phyloP scores from a whole-genome alignment of 1,140 invertebrate genomes.

The Drosophila kanapiae region DNA sequence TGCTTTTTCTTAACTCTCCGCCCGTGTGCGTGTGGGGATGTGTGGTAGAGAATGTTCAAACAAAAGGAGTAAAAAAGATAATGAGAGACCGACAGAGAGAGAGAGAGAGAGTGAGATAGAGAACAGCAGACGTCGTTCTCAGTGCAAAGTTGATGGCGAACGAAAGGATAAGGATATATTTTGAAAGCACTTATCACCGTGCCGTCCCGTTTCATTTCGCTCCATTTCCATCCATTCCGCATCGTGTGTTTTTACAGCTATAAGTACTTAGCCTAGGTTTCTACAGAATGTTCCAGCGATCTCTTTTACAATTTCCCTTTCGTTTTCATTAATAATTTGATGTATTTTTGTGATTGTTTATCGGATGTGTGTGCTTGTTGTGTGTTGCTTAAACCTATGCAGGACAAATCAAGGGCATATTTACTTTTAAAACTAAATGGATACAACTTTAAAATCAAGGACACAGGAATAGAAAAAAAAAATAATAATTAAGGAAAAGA shows the following conservation, averaged over 20 bases:
- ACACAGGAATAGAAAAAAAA: constrained; percentile 10
- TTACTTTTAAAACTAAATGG: constrained; percentile 6
- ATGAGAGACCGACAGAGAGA: not conserved
- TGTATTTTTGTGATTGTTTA: constrained; percentile 30
- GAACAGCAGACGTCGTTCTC: constrained; percentile 9
- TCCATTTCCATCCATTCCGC: constrained; percentile 3
- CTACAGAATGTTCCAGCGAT: constrained; percentile 45
- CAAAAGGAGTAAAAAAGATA: constrained; percentile 1
- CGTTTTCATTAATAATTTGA: constrained; percentile 14
- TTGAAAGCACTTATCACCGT: constrained; percentile 31
- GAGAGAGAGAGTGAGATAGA: constrained; percentile 4
- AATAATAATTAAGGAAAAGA: too few relatives aligned
- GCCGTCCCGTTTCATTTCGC: constrained; percentile 10
- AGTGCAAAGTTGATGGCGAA: constrained; percentile 2
- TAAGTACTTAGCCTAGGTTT: constrained; percentile 37
- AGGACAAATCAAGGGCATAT: constrained; percentile 26
- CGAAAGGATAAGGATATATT: constrained; percentile 14
- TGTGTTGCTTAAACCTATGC: constrained; percentile 29
- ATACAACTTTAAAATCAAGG: constrained; percentile 31
- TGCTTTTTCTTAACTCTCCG: constrained; percentile 31
- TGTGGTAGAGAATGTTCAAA: constrained; percentile 19
- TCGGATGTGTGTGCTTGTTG: constrained; percentile 12
- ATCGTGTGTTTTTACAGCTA: constrained; percentile 21
- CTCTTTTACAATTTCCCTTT: constrained; percentile 17
- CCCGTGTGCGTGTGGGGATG: constrained; percentile 10